Conservation (phyloP, 2,797 vertebrate genomes). For the Fistularia tabacaria region DNA sequence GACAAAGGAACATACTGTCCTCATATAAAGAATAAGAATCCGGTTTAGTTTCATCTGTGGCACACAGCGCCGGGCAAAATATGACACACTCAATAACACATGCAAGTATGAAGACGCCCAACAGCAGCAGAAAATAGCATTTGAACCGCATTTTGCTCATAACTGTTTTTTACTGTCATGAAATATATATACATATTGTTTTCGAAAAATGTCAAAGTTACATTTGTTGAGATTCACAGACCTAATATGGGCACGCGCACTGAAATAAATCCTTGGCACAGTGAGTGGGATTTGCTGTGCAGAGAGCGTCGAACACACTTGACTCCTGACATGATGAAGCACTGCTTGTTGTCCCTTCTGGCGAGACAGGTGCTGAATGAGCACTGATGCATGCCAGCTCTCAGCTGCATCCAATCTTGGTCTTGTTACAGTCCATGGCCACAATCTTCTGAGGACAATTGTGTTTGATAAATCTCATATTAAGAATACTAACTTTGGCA, state of each 20-base stretch:
- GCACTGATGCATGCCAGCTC: slow-evolving; percentile 34
- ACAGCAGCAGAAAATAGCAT: no score
- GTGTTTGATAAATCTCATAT: slow-evolving; percentile 35
- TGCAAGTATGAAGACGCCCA: no score
- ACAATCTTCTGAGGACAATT: slow-evolving; percentile 18
- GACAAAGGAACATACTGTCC: no score
- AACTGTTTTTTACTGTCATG: no score
- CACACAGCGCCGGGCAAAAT: no score
- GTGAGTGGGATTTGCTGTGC: background rate
- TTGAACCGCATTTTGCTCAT: no score
- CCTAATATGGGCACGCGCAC: background rate
- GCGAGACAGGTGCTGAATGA: slow-evolving; percentile 44
- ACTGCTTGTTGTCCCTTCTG: slow-evolving; percentile 35
- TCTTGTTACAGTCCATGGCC: slow-evolving; percentile 11
- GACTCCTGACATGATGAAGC: slow-evolving; percentile 23
- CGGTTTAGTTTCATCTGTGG: no score
- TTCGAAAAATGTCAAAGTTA: no score
- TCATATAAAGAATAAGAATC: no score
- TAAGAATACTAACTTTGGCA: slow-evolving; percentile 33
- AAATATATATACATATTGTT: no score
- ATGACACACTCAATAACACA: no score
- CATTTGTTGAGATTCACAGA: background rate
- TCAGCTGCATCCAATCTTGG: slow-evolving; percentile 29
- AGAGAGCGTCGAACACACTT: slow-evolving; percentile 9
- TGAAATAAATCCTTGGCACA: background rate